These are phyloP conservation scores for Rallus limicola DNA, from an alignment of 2,113 vertebrate genomes.

Conservation along the genomic window DNA sequence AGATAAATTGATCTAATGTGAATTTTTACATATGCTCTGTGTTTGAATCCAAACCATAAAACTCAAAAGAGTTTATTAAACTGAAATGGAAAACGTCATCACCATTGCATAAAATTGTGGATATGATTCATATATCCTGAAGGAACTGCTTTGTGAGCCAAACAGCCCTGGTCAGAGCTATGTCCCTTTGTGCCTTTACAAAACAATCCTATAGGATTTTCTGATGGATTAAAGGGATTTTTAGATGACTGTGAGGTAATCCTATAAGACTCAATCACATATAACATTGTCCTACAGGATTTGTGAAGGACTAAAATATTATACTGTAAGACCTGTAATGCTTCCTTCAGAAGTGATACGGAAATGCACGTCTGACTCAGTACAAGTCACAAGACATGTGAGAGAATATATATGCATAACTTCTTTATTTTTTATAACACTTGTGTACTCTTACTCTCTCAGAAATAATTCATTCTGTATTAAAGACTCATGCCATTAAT, in stretches of 20 bases:
- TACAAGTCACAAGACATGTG: not conserved
- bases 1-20: not conserved
- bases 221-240: slow-evolving; percentile 54
- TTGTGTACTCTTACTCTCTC: not conserved
- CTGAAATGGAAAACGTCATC: not conserved
- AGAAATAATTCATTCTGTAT: not conserved
- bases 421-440: not conserved
- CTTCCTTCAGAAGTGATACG: not conserved
- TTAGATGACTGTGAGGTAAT: slow-evolving; percentile 40
- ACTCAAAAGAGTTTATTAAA: not conserved
- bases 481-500: not conserved
- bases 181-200: not conserved
- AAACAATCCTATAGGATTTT: slow-evolving; percentile 38
- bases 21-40: not conserved
- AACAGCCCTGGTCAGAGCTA: not conserved
- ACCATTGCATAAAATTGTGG: not conserved
- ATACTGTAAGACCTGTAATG: not conserved
- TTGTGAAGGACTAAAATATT: slow-evolving; percentile 39
- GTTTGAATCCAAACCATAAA: not conserved
- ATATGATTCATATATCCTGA: not conserved
- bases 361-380: not conserved
- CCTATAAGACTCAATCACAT: slow-evolving; percentile 42
- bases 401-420: not conserved
- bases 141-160: not conserved
- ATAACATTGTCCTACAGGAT: slow-evolving; percentile 14